Percentiles rank a stretch among this genome's conserved stretches.
Evolutionary conservation across 2,797 vertebrate genomes (phyloP).

Genomic region (Zenarchopterus dispar): DNA sequence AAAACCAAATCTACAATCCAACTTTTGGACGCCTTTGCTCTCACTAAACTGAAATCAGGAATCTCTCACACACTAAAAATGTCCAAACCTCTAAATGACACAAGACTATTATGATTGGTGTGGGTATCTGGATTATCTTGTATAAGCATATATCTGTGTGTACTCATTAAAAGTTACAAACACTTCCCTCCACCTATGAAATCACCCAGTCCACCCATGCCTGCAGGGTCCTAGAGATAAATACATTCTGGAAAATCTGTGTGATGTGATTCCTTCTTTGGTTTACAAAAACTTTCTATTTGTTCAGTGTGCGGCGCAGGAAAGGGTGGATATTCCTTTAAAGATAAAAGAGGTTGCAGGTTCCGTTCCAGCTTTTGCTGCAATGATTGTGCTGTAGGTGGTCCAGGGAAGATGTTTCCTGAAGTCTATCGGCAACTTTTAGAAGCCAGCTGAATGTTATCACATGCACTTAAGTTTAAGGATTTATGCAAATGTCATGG

Average conservation of each 20-base stretch:
- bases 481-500: neutral
- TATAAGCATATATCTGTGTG: too few relatives aligned
- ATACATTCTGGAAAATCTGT: slow-evolving; percentile 6
- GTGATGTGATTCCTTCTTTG: slow-evolving; percentile 24
- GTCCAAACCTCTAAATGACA: too few relatives aligned
- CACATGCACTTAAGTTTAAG: neutral
- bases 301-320: slow-evolving; percentile 65
- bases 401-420: slow-evolving; percentile 38
- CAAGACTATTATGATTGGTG: too few relatives aligned
- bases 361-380: slow-evolving; percentile 22
- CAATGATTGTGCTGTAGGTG: slow-evolving; percentile 30
- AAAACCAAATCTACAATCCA: too few relatives aligned
- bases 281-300: slow-evolving; percentile 39
- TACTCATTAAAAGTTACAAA: too few relatives aligned
- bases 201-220: neutral
- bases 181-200: neutral
- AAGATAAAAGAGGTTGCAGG: slow-evolving; percentile 48
- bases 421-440: slow-evolving; percentile 11
- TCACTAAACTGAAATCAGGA: too few relatives aligned
- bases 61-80: too few relatives aligned
- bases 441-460: slow-evolving; percentile 15
- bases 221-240: neutral
- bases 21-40: too few relatives aligned
- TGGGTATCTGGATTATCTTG: neutral
- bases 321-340: slow-evolving; percentile 75